Evolutionary conservation across 2,888 invertebrate species (phyloP).

Genomic region (Periphyllus acericola): DNA sequence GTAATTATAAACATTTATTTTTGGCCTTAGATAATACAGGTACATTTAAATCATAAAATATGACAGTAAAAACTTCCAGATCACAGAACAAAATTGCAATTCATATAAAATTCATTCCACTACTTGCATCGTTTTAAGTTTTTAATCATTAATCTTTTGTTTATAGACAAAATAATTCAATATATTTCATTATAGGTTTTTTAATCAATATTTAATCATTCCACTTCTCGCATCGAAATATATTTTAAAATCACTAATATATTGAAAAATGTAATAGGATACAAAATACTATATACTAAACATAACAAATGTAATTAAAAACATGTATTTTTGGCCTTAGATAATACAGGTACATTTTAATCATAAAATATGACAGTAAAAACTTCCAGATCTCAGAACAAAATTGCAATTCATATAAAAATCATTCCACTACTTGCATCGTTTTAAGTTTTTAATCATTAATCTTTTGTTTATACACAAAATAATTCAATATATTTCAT

Average conservation of each 20-base stretch:
- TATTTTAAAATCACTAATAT: conserved; percentile 27
- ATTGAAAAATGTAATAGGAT: not conserved
- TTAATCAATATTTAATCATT: conserved; percentile 25
- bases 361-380: too few species aligned
- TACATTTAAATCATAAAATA: too few species aligned
- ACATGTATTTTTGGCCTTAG: not conserved
- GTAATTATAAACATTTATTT: too few species aligned
- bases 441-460: not conserved
- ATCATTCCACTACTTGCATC: conserved; percentile 45
- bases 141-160: not conserved
- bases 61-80: too few species aligned
- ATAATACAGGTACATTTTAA: too few species aligned
- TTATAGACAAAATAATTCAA: not conserved
- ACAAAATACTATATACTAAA: not conserved
- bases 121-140: conserved; percentile 4
- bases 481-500: conserved; percentile 12
- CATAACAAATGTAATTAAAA: not conserved
- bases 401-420: conserved; percentile 9
- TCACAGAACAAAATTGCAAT: conserved; percentile 15
- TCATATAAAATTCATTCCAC: conserved; percentile 30
- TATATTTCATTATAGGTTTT: conserved; percentile 4
- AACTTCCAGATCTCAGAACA: conserved; percentile 16
- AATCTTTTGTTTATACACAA: not conserved
- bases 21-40: too few species aligned
- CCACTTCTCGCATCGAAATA: conserved; percentile 23